Evolutionary conservation across 2,888 invertebrate genomes (phyloP).

Genomic region (Athetis lepigone): DNA sequence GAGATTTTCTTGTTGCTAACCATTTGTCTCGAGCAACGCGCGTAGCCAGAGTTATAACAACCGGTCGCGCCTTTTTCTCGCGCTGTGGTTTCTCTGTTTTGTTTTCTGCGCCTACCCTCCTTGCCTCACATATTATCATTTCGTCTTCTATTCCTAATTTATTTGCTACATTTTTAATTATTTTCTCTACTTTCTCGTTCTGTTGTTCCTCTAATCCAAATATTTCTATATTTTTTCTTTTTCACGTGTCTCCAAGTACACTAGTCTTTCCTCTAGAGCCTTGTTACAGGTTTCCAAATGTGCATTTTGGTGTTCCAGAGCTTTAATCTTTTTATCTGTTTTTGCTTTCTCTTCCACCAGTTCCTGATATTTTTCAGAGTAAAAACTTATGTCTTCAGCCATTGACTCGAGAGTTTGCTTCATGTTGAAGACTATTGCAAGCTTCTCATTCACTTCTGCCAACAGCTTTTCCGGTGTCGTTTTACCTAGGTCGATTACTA

Average conservation of each 20-base stretch:
- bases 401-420: background rate
- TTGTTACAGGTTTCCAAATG: slow-evolving; percentile 6
- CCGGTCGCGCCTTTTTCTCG: background rate
- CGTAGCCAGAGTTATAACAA: background rate
- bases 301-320: background rate
- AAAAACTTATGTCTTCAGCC: background rate
- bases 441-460: slow-evolving; percentile 4
- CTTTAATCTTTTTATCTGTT: slow-evolving; percentile 3
- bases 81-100: background rate
- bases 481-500: background rate
- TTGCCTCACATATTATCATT: background rate
- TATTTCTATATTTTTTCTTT: slow-evolving; percentile 4
- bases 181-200: no score
- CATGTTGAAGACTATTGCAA: slow-evolving; percentile 1
- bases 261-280: background rate
- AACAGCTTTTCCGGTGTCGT: background rate
- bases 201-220: slow-evolving; percentile 1
- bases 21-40: slow-evolving; percentile 10
- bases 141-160: background rate
- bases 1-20: slow-evolving; percentile 24
- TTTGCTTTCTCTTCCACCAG: slow-evolving; percentile 3
- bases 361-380: slow-evolving; percentile 1
- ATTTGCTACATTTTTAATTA: no score
- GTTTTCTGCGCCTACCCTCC: slow-evolving; percentile 2
- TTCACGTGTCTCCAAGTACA: background rate